Evolutionary conservation across 2,113 vertebrate species (phyloP).

Genomic region (Crotalus tigris): DNA sequence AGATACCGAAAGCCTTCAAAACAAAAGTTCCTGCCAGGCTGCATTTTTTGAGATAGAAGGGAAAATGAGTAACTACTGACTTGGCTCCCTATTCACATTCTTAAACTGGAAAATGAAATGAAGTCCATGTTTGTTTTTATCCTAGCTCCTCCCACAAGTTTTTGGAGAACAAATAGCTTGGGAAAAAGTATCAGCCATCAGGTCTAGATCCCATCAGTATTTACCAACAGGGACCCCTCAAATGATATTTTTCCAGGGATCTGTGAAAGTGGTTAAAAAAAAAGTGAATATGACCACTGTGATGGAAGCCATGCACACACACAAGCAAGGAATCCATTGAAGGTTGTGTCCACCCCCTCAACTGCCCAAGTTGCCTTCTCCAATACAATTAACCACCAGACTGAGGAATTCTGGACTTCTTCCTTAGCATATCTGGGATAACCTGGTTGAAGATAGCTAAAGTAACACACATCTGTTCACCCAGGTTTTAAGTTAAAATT

Average conservation of each 20-base stretch:
- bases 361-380: neutral
- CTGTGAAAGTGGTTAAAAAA: neutral
- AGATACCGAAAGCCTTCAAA: neutral
- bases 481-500: neutral
- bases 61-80: neutral
- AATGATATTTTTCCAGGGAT: neutral
- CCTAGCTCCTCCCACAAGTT: neutral
- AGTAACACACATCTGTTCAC: neutral
- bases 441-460: neutral
- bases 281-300: neutral
- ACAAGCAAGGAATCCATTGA: neutral
- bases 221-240: neutral
- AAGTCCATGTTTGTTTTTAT: neutral
- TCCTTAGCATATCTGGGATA: neutral
- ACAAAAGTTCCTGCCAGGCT: neutral
- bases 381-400: neutral
- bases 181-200: neutral
- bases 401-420: neutral
- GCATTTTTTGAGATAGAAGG: neutral
- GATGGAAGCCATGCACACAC: neutral
- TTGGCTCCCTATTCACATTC: neutral
- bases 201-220: neutral
- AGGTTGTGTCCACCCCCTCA: neutral
- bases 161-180: neutral
- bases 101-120: neutral